A percentile compares a stretch with the other conserved stretches of the same genome.
phyloP scores from a whole-genome alignment of 2,797 vertebrate genomes.

The Eupleurogrammus muticus region DNA sequence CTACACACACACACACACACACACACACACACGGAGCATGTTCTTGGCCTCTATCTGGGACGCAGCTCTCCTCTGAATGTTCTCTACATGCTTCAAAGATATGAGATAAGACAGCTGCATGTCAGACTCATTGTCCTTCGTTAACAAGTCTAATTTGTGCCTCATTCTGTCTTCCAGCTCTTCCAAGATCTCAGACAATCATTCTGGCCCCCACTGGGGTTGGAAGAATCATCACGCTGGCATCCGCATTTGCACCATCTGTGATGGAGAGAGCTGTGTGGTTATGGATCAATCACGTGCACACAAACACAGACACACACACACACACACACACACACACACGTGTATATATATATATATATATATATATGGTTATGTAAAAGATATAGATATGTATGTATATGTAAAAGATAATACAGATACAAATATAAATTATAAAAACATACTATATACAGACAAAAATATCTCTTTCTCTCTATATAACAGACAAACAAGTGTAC shows the following conservation, averaged over 20 bases:
- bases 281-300: constrained; percentile 66
- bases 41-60: constrained; percentile 60
- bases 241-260: constrained; percentile 81
- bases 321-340: too few relatives aligned
- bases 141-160: constrained; percentile 82
- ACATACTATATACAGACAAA: too few relatives aligned
- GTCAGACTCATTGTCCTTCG: constrained; percentile 81
- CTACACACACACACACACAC: too few relatives aligned
- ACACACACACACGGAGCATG: too few relatives aligned
- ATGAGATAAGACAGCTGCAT: constrained; percentile 80
- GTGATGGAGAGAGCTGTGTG: constrained; percentile 71
- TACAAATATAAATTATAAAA: too few relatives aligned
- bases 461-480: too few relatives aligned
- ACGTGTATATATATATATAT: too few relatives aligned
- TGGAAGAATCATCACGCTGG: constrained; percentile 79
- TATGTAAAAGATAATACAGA: too few relatives aligned
- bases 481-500: not conserved
- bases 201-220: constrained; percentile 73
- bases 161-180: constrained; percentile 75
- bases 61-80: constrained; percentile 63
- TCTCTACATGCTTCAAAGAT: constrained; percentile 71
- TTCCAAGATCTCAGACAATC: constrained; percentile 81
- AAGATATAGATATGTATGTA: not conserved
- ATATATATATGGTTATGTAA: too few relatives aligned
- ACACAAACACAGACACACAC: too few relatives aligned